phyloP scores from a whole-genome alignment of 1,140 invertebrate species.

The Sesamia nonagrioides region DNA sequence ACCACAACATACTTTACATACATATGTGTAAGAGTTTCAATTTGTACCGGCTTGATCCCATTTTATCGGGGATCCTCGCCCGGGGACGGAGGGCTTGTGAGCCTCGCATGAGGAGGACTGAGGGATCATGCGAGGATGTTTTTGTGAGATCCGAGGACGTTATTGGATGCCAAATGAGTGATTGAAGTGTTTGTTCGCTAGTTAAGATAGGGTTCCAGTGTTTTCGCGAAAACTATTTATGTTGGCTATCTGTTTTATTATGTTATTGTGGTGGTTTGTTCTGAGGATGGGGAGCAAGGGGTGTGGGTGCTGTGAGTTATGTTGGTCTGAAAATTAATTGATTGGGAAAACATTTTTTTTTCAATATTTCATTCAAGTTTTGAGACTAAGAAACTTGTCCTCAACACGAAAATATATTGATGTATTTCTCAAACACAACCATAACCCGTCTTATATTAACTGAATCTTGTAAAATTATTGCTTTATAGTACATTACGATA shows the following conservation, averaged over 20 bases:
- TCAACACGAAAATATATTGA: too few relatives aligned
- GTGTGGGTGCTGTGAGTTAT: neutral
- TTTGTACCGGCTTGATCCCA: conserved; percentile 72
- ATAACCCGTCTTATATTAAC: too few relatives aligned
- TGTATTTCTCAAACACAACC: too few relatives aligned
- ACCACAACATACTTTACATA: conserved; percentile 38
- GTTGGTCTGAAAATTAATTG: neutral
- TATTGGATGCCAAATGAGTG: conserved; percentile 51
- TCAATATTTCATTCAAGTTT: neutral
- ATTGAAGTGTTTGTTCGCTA: conserved; percentile 56
- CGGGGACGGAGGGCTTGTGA: conserved; percentile 33
- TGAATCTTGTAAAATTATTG: too few relatives aligned
- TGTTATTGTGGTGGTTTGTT: conserved; percentile 15
- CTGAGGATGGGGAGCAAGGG: neutral
- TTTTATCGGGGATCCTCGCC: conserved; percentile 59
- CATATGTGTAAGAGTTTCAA: conserved; percentile 69
- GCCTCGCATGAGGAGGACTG: conserved; percentile 5
- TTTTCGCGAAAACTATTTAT: conserved; percentile 30
- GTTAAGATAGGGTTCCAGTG: conserved; percentile 37
- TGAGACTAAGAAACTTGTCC: neutral
- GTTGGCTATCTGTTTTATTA: conserved; percentile 41
- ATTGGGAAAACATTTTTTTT: neutral
- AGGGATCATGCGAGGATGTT: conserved; percentile 44
- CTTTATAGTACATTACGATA: too few relatives aligned
- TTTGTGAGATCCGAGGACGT: conserved; percentile 37